These are phyloP conservation scores for Papilio demoleus DNA, from an alignment of 2,888 invertebrate genomes.

Conservation along the genomic window DNA sequence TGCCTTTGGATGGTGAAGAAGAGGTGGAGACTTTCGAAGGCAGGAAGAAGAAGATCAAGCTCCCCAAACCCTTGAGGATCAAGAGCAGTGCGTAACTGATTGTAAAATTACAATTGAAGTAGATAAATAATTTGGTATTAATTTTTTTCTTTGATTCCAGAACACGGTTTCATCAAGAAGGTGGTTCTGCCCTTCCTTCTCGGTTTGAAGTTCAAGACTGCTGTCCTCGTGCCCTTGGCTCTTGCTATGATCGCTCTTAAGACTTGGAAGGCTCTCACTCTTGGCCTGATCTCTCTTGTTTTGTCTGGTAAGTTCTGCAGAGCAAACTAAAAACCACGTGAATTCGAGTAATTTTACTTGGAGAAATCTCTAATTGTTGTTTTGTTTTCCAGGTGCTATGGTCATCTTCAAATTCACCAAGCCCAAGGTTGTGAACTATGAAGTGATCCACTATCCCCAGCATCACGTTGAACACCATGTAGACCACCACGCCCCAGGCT, in stretches of 20 bases:
- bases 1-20: constrained; percentile 86
- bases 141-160: constrained; percentile 73
- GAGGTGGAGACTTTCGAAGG: constrained; percentile 75
- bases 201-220: constrained; percentile 93
- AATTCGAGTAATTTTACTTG: background rate
- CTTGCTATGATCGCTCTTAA: constrained; percentile 92
- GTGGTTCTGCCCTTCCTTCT: constrained; percentile 93
- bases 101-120: constrained; percentile 21
- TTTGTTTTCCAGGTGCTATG: constrained; percentile 84
- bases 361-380: background rate
- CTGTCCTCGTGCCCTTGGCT: constrained; percentile 91
- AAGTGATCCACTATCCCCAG: constrained; percentile 92
- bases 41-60: constrained; percentile 80
- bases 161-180: constrained; percentile 92
- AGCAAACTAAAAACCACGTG: background rate
- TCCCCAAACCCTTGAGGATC: constrained; percentile 79
- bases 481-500: constrained; percentile 82
- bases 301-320: constrained; percentile 84
- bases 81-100: constrained; percentile 71
- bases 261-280: constrained; percentile 94
- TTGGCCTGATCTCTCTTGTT: constrained; percentile 92
- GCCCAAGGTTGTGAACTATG: constrained; percentile 93
- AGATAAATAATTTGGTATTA: constrained; percentile 20
- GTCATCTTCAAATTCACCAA: constrained; percentile 94
- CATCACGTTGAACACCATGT: constrained; percentile 88